phyloP scores from a whole-genome alignment of 2,113 vertebrate species.

The Danio rerio region GRCz12tu NC_133182.1:21747001-21747500 shows the following conservation, averaged over 20 bases:
- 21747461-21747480: background rate
- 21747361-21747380: background rate
- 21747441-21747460: background rate
- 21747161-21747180: too few relatives aligned
- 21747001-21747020: slow-evolving; percentile 41
- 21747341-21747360: background rate
- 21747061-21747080: slow-evolving; percentile 39
- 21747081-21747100: slow-evolving; percentile 19
- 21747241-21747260: background rate
- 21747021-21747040: slow-evolving; percentile 49
- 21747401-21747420: background rate
- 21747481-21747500: background rate
- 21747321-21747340: background rate
- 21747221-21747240: background rate
- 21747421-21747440: slow-evolving; percentile 6
- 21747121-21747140: background rate
- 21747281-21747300: too few relatives aligned
- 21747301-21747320: too few relatives aligned
- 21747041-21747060: slow-evolving; percentile 52
- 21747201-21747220: background rate
- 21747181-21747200: too few relatives aligned
- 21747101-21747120: background rate
- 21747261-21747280: too few relatives aligned
- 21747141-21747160: too few relatives aligned
- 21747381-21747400: background rate